These are phyloP conservation scores for Sclerurus mexicanus DNA, from an alignment of 2,113 vertebrate species.

Conservation along the genomic window DNA sequence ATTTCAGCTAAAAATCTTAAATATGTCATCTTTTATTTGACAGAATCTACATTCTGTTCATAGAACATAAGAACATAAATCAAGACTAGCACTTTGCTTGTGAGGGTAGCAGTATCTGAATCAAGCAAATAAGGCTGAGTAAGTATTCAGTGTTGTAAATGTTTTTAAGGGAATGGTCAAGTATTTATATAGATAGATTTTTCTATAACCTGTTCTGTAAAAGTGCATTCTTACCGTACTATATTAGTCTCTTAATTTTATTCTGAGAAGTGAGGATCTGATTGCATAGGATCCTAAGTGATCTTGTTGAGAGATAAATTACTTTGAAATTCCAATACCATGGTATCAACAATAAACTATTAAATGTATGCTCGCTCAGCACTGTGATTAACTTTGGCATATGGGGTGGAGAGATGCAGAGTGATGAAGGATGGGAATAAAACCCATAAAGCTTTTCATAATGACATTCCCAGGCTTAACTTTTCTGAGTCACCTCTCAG, in stretches of 20 bases:
- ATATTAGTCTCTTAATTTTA: neutral
- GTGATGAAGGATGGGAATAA: neutral
- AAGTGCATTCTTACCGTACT: neutral
- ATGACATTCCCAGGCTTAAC: neutral
- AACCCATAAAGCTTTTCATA: neutral
- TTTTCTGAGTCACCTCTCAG: neutral
- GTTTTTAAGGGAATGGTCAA: neutral
- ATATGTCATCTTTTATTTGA: neutral
- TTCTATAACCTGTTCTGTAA: neutral
- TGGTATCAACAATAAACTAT: neutral
- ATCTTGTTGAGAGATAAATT: neutral
- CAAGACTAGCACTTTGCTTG: neutral
- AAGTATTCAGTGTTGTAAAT: neutral
- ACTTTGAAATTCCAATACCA: neutral
- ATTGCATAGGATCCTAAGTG: neutral
- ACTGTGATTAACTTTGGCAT: neutral
- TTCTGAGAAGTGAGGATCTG: neutral
- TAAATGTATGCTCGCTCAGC: neutral
- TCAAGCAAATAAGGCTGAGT: neutral
- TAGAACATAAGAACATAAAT: neutral
- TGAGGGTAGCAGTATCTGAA: neutral
- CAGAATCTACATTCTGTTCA: neutral
- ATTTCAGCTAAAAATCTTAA: neutral
- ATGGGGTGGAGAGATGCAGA: rapidly evolving
- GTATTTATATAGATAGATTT: neutral